phyloP scores from a whole-genome alignment of 2,888 invertebrate species.

The Drosophila formosana region DNA sequence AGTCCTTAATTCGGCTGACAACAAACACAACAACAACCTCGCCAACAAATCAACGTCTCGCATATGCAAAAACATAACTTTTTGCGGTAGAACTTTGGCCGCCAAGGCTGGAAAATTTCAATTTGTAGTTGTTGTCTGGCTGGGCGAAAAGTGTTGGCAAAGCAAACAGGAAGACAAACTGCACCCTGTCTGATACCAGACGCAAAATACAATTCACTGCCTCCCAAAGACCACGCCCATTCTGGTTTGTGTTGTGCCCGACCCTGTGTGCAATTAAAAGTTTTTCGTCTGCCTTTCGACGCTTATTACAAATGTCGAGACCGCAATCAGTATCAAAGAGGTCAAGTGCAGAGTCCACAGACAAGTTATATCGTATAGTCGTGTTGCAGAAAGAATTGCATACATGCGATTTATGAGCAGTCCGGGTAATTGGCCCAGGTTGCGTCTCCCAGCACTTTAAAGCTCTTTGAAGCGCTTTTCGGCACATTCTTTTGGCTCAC shows the following conservation, averaged over 20 bases:
- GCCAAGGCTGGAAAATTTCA: slow-evolving; percentile 60
- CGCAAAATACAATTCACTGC: slow-evolving; percentile 3
- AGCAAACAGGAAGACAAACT: slow-evolving; percentile 42
- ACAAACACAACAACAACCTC: slow-evolving; percentile 10
- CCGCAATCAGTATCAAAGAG: slow-evolving; percentile 69
- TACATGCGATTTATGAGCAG: slow-evolving; percentile 54
- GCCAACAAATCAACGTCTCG: slow-evolving; percentile 14
- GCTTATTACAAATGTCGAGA: slow-evolving; percentile 71
- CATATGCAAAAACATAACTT: slow-evolving; percentile 54
- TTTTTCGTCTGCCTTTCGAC: slow-evolving; percentile 61
- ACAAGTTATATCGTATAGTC: slow-evolving; percentile 9
- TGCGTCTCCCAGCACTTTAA: slow-evolving; percentile 39
- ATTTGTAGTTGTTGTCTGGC: slow-evolving; percentile 54
- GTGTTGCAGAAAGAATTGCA: slow-evolving; percentile 29
- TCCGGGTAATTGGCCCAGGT: slow-evolving; percentile 60
- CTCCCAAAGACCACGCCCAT: slow-evolving; percentile 21
- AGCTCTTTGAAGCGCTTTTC: slow-evolving; percentile 3
- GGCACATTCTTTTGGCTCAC: slow-evolving; percentile 5
- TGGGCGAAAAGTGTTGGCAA: slow-evolving; percentile 31
- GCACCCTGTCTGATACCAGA: slow-evolving; percentile 26
- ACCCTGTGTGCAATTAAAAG: slow-evolving; percentile 70
- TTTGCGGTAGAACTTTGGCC: slow-evolving; percentile 49
- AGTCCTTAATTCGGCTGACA: slow-evolving; percentile 44
- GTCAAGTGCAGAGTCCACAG: slow-evolving; percentile 64
- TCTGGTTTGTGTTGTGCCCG: slow-evolving; percentile 30